phyloP scores from a whole-genome alignment of 2,113 vertebrate species.

The Silurus meridionalis region DNA sequence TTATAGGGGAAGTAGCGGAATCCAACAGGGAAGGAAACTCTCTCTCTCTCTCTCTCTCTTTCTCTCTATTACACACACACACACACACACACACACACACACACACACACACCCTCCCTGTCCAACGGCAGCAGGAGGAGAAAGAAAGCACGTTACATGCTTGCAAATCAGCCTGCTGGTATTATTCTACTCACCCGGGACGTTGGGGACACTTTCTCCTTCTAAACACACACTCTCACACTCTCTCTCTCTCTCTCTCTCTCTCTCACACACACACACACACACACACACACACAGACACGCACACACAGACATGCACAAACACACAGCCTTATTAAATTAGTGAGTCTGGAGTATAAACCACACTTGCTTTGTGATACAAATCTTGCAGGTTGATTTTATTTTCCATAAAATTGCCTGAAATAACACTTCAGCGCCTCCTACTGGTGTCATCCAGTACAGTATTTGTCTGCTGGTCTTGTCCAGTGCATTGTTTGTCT shows the following conservation, averaged over 20 bases:
- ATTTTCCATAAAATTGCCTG: background rate
- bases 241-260: background rate
- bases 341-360: background rate
- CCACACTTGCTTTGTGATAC: background rate
- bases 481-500: background rate
- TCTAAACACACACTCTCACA: slow-evolving; percentile 48
- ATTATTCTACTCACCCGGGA: slow-evolving; percentile 81
- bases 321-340: background rate
- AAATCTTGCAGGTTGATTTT: slow-evolving; percentile 1
- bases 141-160: slow-evolving; percentile 95
- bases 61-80: slow-evolving; percentile 68
- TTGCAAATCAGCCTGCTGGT: slow-evolving; percentile 90
- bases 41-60: slow-evolving; percentile 9
- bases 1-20: slow-evolving; percentile 70
- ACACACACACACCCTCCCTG: slow-evolving; percentile 64
- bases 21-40: slow-evolving; percentile 80
- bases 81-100: slow-evolving; percentile 64
- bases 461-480: background rate
- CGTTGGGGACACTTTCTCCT: slow-evolving; percentile 77
- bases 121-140: slow-evolving; percentile 69
- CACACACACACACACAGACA: slow-evolving; percentile 15
- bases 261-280: slow-evolving; percentile 33
- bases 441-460: slow-evolving; percentile 4
- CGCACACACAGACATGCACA: background rate
- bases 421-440: background rate